A percentile compares a stretch with the other conserved stretches of the same genome.
Conservation (phyloP, 2,888 invertebrate species). For the Gisinianus flammeolus region DNA sequence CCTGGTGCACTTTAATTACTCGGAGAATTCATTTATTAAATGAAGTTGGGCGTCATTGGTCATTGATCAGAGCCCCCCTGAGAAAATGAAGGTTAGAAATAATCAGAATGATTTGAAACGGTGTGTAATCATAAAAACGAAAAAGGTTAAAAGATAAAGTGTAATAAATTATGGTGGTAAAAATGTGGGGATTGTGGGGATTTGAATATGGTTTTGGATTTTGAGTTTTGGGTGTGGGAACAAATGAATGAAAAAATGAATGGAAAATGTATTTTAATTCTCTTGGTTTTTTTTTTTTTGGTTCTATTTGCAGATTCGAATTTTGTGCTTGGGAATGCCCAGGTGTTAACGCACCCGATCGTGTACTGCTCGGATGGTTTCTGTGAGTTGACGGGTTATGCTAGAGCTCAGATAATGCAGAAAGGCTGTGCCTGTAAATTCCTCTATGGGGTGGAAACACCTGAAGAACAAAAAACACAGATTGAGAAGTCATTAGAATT, state of each 20-base stretch:
- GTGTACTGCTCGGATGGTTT: constrained; percentile 97
- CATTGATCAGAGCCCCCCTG: no score
- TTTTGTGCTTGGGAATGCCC: constrained; percentile 94
- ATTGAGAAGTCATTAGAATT: constrained; percentile 88
- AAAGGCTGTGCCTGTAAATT: constrained; percentile 95
- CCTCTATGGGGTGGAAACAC: constrained; percentile 86
- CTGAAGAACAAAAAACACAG: constrained; percentile 83
- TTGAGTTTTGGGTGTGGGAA: neutral
- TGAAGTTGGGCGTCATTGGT: no score
- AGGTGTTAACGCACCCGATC: constrained; percentile 86
- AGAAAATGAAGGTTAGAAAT: no score
- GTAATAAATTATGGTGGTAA: neutral
- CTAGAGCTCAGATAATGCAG: constrained; percentile 95
- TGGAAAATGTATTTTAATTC: neutral
- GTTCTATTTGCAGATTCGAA: constrained; percentile 80
- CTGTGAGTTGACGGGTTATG: constrained; percentile 92
- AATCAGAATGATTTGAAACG: no score
- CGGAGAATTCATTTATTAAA: no score
- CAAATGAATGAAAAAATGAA: neutral
- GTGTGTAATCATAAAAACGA: neutral
- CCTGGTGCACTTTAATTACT: no score
- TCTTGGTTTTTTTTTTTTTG: constrained; percentile 19
- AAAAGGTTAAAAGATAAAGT: neutral
- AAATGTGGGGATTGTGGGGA: neutral
- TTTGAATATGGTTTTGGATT: neutral